Evolutionary conservation across 1,140 invertebrate species (phyloP).

Genomic region (Melipona quadrifasciata): DNA sequence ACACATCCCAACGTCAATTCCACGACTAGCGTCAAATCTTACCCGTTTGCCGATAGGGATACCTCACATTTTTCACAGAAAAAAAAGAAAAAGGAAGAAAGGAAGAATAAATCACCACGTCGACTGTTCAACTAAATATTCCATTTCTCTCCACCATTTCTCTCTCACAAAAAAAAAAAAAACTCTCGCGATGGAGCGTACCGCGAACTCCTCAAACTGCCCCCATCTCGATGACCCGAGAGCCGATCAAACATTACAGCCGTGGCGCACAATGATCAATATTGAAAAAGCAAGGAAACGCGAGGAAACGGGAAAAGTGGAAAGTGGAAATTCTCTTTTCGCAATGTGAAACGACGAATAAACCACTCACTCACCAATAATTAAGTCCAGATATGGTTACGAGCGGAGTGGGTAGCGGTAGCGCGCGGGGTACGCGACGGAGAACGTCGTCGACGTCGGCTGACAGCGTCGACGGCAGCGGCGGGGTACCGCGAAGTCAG

Average conservation of each 20-base stretch:
- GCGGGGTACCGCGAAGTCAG: conserved; percentile 36
- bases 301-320: background rate
- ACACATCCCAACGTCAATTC: no score
- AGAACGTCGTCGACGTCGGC: conserved; percentile 77
- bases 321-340: no score
- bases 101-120: no score
- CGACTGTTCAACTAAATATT: no score
- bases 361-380: conserved; percentile 79
- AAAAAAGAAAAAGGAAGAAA: no score
- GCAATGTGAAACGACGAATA: background rate
- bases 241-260: background rate
- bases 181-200: background rate
- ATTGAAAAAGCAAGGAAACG: background rate
- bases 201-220: background rate
- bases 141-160: no score
- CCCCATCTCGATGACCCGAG: background rate
- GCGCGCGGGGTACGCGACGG: conserved; percentile 78
- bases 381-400: conserved; percentile 79
- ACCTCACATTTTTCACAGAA: background rate
- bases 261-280: background rate
- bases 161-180: no score
- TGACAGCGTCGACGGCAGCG: conserved; percentile 37
- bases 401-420: conserved; percentile 74
- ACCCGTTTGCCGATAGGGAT: background rate
- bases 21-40: background rate